Evolutionary conservation across 2,113 vertebrate genomes (phyloP).

Genomic region (Mastomys natalensis): DNA sequence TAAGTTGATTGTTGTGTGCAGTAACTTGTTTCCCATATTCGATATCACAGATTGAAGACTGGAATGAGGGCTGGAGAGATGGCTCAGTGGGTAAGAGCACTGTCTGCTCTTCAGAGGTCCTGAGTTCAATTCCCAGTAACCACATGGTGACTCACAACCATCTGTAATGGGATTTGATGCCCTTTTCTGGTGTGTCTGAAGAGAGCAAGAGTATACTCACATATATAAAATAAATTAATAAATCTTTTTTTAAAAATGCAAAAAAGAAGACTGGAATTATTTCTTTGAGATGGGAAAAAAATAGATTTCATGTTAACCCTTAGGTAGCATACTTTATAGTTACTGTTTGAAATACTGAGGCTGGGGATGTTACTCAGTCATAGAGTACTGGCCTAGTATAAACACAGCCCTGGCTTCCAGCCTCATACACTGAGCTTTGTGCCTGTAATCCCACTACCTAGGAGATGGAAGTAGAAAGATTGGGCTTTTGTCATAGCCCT

Average conservation of each 20-base stretch:
- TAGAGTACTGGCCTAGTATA: background rate
- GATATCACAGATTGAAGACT: background rate
- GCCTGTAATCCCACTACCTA: background rate
- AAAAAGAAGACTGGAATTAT: background rate
- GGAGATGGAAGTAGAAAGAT: background rate
- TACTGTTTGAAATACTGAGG: slow-evolving; percentile 17
- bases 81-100: no score
- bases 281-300: background rate
- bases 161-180: no score
- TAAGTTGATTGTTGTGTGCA: slow-evolving; percentile 85
- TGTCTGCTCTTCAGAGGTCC: no score
- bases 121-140: no score
- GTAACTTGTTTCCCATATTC: background rate
- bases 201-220: no score
- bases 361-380: background rate
- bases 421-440: background rate
- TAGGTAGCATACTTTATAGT: background rate
- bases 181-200: no score
- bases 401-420: background rate
- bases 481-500: background rate
- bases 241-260: no score
- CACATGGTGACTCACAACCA: no score
- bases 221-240: no score
- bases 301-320: background rate
- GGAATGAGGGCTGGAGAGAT: background rate